phyloP scores from a whole-genome alignment of 2,888 invertebrate genomes.

The Eremobia ochroleuca region DNA sequence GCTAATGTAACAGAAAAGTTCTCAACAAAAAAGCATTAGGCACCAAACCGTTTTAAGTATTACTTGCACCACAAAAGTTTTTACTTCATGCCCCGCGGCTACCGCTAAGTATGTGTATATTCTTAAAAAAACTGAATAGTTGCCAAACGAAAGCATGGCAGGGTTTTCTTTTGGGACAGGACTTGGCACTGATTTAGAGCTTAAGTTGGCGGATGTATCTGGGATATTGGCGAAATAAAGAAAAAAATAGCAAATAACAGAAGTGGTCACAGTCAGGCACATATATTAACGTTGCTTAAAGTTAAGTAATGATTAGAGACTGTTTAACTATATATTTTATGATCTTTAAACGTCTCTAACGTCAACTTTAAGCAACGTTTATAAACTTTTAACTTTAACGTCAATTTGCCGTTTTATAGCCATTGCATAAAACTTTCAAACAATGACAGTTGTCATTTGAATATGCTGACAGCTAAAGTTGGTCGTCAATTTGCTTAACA shows the following conservation, averaged over 20 bases:
- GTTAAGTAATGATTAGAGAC: too few species aligned
- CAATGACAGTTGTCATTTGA: neutral
- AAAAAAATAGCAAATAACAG: neutral
- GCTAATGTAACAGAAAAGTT: constrained; percentile 1
- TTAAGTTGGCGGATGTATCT: constrained; percentile 37
- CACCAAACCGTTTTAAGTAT: constrained; percentile 13
- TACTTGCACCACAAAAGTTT: constrained; percentile 26
- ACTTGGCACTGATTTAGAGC: constrained; percentile 48
- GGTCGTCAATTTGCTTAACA: too few species aligned
- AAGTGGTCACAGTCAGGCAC: neutral
- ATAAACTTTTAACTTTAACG: too few species aligned
- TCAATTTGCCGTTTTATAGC: neutral
- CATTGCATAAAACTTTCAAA: neutral
- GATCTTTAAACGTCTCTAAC: too few species aligned
- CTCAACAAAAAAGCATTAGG: constrained; percentile 12
- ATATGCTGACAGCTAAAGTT: neutral
- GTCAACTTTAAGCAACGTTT: too few species aligned
- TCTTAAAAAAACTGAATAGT: constrained; percentile 47
- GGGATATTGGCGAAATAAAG: constrained; percentile 14
- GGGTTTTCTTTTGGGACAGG: constrained; percentile 21
- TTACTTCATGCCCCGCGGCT: constrained; percentile 2
- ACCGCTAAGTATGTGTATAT: constrained; percentile 37
- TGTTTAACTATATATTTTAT: too few species aligned
- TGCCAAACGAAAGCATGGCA: constrained; percentile 38
- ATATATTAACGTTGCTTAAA: too few species aligned